Evolutionary conservation across 2,113 vertebrate genomes (phyloP).

Genomic region (Burhinus bistriatus): DNA sequence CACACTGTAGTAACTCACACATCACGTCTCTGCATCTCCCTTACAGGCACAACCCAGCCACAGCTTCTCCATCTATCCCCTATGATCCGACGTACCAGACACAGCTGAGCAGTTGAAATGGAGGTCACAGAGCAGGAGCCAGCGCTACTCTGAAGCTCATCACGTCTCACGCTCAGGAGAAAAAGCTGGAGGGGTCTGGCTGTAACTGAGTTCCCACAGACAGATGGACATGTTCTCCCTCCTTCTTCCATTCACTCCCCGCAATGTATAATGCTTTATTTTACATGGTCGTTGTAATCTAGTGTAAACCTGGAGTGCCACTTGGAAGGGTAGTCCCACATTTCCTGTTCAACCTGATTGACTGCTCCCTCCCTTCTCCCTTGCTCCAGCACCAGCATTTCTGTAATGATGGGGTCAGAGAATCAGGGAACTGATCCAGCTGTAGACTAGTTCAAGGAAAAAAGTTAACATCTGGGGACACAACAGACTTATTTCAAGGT

Average conservation of each 20-base stretch:
- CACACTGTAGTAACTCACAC: neutral
- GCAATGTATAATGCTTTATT: neutral
- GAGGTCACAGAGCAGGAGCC: neutral
- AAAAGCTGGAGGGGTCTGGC: neutral
- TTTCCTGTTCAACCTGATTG: neutral
- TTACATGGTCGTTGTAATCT: neutral
- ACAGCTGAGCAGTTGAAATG: neutral
- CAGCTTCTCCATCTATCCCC: neutral
- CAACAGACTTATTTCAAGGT: neutral
- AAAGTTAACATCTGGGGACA: neutral
- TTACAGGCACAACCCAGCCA: neutral
- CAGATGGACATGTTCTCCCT: neutral
- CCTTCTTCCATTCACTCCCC: neutral
- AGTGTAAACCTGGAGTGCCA: neutral
- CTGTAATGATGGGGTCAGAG: neutral
- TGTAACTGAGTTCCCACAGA: neutral
- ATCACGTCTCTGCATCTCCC: neutral
- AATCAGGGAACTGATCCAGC: neutral
- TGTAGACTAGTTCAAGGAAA: neutral
- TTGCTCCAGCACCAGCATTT: neutral
- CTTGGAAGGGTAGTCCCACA: neutral
- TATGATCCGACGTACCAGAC: rapidly evolving
- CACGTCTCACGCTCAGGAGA: neutral
- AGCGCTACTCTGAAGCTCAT: neutral
- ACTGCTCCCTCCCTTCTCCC: neutral